Evolutionary conservation across 1,140 invertebrate species (phyloP).

Genomic region (Hylaeus anthracinus): DNA sequence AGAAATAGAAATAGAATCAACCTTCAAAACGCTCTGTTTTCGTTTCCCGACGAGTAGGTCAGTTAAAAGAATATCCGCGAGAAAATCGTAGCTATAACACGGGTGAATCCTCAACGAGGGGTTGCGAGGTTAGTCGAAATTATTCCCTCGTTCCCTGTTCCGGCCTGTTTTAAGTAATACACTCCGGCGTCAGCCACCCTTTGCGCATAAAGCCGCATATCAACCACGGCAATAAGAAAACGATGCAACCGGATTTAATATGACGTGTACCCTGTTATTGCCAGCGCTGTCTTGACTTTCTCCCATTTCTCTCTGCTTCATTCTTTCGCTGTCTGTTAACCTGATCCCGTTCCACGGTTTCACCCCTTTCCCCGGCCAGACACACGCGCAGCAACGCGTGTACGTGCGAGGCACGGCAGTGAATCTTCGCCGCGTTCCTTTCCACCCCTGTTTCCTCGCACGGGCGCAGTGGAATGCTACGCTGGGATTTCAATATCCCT

Average conservation of each 20-base stretch:
- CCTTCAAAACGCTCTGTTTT: not conserved
- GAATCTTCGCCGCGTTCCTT: conserved; percentile 39
- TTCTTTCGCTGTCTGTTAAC: not conserved
- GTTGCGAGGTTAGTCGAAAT: conserved; percentile 24
- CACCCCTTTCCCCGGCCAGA: not conserved
- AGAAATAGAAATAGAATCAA: not conserved
- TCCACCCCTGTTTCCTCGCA: not conserved
- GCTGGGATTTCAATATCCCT: conserved; percentile 51
- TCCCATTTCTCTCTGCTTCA: conserved; percentile 13
- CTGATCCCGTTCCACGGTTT: not conserved
- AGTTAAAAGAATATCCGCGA: not conserved
- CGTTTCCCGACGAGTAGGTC: conserved; percentile 19
- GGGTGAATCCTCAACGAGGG: not conserved
- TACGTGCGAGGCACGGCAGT: not conserved
- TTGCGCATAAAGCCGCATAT: conserved; percentile 54
- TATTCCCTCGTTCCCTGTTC: conserved; percentile 41
- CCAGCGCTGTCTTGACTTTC: conserved; percentile 57
- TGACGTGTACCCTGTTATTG: conserved; percentile 68
- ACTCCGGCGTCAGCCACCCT: conserved; percentile 39
- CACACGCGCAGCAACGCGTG: not conserved
- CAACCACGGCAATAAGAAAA: conserved; percentile 66
- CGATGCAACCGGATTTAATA: conserved; percentile 66
- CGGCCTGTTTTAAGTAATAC: conserved; percentile 53
- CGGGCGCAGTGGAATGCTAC: not conserved
- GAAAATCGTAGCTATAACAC: conserved; percentile 26